A percentile compares a stretch with the other conserved stretches of the same genome.
These are phyloP conservation scores for Ptyas mucosa DNA, from an alignment of 2,113 vertebrate genomes.

Conservation along the genomic window DNA sequence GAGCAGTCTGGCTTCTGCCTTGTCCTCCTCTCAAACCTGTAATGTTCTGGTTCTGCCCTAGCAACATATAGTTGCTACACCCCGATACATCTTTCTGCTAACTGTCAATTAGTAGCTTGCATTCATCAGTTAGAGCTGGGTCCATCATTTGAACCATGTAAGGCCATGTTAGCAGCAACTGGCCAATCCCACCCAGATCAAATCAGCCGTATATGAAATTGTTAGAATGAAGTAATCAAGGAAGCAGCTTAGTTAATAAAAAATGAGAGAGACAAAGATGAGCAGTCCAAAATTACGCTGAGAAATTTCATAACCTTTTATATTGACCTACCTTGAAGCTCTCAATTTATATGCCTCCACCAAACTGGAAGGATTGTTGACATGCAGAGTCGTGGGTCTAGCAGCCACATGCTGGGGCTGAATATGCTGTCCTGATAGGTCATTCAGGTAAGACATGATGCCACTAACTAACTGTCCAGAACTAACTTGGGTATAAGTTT, in stretches of 20 bases:
- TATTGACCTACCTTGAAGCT: constrained; percentile 78
- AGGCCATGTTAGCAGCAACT: background rate
- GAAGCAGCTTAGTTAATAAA: background rate
- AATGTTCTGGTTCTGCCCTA: background rate
- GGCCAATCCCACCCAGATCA: background rate
- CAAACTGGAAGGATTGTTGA: constrained; percentile 77
- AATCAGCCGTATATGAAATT: background rate
- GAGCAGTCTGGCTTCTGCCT: background rate
- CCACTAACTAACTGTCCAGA: constrained; percentile 83
- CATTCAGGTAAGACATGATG: constrained; percentile 90
- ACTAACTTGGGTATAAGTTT: constrained; percentile 84
- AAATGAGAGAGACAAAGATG: background rate
- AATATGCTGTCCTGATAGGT: constrained; percentile 72
- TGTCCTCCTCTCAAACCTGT: background rate
- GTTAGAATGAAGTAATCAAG: background rate
- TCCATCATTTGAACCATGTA: background rate
- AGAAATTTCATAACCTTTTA: background rate
- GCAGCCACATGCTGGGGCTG: constrained; percentile 84
- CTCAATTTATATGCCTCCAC: constrained; percentile 86
- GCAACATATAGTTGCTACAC: background rate
- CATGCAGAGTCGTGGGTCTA: constrained; percentile 66
- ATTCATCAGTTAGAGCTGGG: too few relatives aligned
- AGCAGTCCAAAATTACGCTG: background rate
- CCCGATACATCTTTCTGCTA: background rate
- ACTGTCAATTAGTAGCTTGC: too few relatives aligned